Evolutionary conservation across 2,888 invertebrate genomes (phyloP).

Genomic region (Polydrusus tereticollis): DNA sequence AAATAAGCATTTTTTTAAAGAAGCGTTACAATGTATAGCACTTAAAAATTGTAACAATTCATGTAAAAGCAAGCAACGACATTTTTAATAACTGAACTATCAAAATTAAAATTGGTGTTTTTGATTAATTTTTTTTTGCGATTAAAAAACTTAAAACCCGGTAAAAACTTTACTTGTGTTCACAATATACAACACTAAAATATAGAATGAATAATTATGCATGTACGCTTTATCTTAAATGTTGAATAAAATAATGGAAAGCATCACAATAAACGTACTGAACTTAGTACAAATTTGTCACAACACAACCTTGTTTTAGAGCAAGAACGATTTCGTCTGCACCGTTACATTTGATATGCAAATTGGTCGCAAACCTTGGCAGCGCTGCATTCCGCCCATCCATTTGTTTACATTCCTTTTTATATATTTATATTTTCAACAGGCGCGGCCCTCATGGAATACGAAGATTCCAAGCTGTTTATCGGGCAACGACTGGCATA

Average conservation of each 20-base stretch:
- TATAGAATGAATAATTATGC: too few species aligned
- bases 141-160: too few species aligned
- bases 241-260: too few species aligned
- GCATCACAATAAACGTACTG: not conserved
- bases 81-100: too few species aligned
- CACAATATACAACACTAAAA: too few species aligned
- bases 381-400: slow-evolving; percentile 20
- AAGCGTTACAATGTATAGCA: too few species aligned
- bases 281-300: slow-evolving; percentile 13
- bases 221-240: not conserved
- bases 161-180: too few species aligned
- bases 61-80: too few species aligned
- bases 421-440: slow-evolving; percentile 34
- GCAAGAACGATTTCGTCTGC: slow-evolving; percentile 15
- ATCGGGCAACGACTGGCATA: not conserved
- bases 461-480: not conserved
- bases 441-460: not conserved
- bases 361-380: slow-evolving; percentile 34
- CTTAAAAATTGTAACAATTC: too few species aligned
- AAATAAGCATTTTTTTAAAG: too few species aligned
- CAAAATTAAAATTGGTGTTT: too few species aligned
- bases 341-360: slow-evolving; percentile 39
- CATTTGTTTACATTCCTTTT: slow-evolving; percentile 34
- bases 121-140: too few species aligned
- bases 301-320: slow-evolving; percentile 8